These are phyloP conservation scores for Balanococcus diminutus DNA, from an alignment of 2,888 invertebrate species.

Conservation along the genomic window DNA sequence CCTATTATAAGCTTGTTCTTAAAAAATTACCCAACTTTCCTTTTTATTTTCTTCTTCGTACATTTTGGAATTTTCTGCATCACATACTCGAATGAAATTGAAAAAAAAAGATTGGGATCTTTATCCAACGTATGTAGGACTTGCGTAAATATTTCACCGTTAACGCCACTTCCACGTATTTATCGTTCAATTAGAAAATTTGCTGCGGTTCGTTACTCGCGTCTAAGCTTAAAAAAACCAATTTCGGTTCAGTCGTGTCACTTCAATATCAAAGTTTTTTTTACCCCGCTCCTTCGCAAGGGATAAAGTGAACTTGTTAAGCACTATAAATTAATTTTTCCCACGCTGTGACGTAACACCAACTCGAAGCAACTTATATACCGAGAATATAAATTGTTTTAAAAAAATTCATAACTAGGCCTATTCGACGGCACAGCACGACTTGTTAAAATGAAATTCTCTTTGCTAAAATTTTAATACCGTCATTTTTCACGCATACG, in stretches of 20 bases:
- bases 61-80: background rate
- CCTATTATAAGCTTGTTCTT: background rate
- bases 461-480: background rate
- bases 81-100: background rate
- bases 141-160: background rate
- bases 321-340: background rate
- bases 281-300: background rate
- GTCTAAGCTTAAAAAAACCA: background rate
- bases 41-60: background rate
- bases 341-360: background rate
- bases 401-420: background rate
- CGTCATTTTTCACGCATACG: background rate
- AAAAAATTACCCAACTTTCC: background rate
- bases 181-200: constrained; percentile 15
- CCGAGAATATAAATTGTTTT: background rate
- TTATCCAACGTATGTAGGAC: background rate
- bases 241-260: background rate
- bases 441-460: background rate
- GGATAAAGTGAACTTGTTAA: background rate
- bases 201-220: background rate
- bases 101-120: background rate
- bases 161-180: background rate
- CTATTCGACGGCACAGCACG: background rate
- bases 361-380: no score
- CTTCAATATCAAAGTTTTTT: background rate